phyloP scores from a whole-genome alignment of 2,888 invertebrate genomes.

The Eilema griseolum region DNA sequence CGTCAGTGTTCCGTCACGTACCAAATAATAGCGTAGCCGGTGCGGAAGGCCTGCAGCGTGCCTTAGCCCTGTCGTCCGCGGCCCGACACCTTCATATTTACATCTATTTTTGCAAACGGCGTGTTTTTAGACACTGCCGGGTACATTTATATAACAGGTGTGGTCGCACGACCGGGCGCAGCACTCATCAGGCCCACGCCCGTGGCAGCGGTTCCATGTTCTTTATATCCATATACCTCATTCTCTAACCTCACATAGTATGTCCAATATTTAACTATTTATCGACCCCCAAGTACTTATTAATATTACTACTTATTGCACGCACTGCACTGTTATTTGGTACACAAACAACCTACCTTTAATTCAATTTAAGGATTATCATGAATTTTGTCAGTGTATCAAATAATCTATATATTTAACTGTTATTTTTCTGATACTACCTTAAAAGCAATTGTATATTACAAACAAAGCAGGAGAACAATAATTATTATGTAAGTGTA shows the following conservation, averaged over 20 bases:
- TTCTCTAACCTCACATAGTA: slow-evolving; percentile 79
- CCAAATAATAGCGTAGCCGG: slow-evolving; percentile 81
- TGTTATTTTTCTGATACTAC: slow-evolving; percentile 85
- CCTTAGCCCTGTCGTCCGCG: slow-evolving; percentile 27
- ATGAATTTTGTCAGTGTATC: slow-evolving; percentile 80
- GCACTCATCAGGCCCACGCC: slow-evolving; percentile 33
- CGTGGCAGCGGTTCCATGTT: slow-evolving; percentile 60
- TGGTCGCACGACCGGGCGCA: slow-evolving; percentile 25
- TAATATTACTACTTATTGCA: slow-evolving; percentile 72
- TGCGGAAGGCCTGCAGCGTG: slow-evolving; percentile 28
- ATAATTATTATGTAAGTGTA: slow-evolving; percentile 87
- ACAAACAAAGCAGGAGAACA: slow-evolving; percentile 87
- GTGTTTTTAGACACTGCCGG: slow-evolving; percentile 18
- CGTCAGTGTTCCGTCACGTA: slow-evolving; percentile 67
- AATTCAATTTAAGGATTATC: slow-evolving; percentile 80
- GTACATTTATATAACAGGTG: slow-evolving; percentile 40
- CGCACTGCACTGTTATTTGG: slow-evolving; percentile 85
- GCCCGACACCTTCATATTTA: slow-evolving; percentile 41
- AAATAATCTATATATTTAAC: slow-evolving; percentile 82
- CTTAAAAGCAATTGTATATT: slow-evolving; percentile 85
- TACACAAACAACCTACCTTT: slow-evolving; percentile 76
- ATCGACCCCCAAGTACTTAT: slow-evolving; percentile 78
- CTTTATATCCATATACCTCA: slow-evolving; percentile 80
- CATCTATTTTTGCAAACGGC: slow-evolving; percentile 43
- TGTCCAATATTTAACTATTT: slow-evolving; percentile 70